A percentile compares a stretch with the other conserved stretches of the same genome.
Conservation (phyloP, 2,113 vertebrate species). For the Mirza zaza region DNA sequence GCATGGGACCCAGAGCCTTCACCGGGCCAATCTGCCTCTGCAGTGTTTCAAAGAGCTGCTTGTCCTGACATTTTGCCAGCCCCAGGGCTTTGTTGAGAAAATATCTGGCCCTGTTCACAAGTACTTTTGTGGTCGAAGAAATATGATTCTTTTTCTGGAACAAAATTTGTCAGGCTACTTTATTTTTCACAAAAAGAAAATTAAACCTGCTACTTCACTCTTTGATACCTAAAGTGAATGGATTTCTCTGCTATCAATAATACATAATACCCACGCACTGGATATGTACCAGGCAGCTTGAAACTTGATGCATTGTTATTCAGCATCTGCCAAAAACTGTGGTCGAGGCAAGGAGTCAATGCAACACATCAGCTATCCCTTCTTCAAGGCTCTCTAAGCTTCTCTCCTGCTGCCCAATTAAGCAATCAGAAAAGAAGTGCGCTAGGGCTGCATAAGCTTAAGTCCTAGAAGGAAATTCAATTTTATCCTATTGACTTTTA, state of each 20-base stretch:
- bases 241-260: constrained; percentile 8
- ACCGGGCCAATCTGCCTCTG: neutral
- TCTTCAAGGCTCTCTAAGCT: neutral
- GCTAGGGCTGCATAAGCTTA: neutral
- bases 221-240: neutral
- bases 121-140: neutral
- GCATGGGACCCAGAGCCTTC: neutral
- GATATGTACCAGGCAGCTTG: neutral
- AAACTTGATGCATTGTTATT: neutral
- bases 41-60: neutral
- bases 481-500: neutral
- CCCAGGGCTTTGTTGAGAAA: neutral
- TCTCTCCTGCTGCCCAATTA: neutral
- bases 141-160: neutral
- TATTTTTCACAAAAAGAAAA: constrained; percentile 4
- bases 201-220: neutral
- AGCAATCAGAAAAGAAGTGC: neutral
- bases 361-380: neutral
- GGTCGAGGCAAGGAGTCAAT: neutral
- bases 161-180: neutral
- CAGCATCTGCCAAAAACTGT: constrained; percentile 20
- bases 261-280: neutral
- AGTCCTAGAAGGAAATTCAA: neutral
- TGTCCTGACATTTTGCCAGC: neutral
- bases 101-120: neutral